Evolutionary conservation across 2,888 invertebrate genomes (phyloP), one percentile per base, ranked within the genome.

Genomic region (Eupithecia insigniata): DNA sequence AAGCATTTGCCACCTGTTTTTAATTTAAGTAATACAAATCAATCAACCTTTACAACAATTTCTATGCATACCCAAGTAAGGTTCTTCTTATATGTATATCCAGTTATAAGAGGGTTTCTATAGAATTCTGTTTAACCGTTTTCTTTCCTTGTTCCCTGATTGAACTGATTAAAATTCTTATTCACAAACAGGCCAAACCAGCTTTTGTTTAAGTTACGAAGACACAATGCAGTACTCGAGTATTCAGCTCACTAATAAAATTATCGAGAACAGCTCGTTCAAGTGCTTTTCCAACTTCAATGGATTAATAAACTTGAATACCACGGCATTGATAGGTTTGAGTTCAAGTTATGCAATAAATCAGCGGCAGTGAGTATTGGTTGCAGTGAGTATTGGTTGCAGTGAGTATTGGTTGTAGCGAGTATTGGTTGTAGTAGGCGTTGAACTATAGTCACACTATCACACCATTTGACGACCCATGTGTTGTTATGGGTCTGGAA

Each of bases 211-310:
- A 79, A 83, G 83, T 83, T 80, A 76, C 78, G 79, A 84, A 88
- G 84, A 85, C 83, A 84, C n/a, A 84, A 74, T 69, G 69, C 76
- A 81, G 76, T 77, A 82, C 82, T 85, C 81, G 76, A 81, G 83
- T 81, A 85, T 85, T 83, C 82, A 84, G 83, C 82, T 86, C 83
- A 84, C 86, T 89, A 89, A 89, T 90, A 85, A 84, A 86, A 85
- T 86, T 87, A 85, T 83, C 77, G 80, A 80, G 77, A 81, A 79
- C 83, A 81, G 83, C 80, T 82, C 83, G 85, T 81, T 82, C 78
- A 81, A 79, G 81, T 82, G 78, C 78, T 79, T 78, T 22, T 80
- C 78, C 82, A 81, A 83, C 80, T 81, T 84, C 69, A 73, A 58
- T 66, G n/a, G n/a, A n/a, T n/a, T n/a, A 70, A 72, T 68, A 39